These are phyloP conservation scores for Polyodon spathula DNA, from an alignment of 2,113 vertebrate genomes.

Conservation along the genomic window DNA sequence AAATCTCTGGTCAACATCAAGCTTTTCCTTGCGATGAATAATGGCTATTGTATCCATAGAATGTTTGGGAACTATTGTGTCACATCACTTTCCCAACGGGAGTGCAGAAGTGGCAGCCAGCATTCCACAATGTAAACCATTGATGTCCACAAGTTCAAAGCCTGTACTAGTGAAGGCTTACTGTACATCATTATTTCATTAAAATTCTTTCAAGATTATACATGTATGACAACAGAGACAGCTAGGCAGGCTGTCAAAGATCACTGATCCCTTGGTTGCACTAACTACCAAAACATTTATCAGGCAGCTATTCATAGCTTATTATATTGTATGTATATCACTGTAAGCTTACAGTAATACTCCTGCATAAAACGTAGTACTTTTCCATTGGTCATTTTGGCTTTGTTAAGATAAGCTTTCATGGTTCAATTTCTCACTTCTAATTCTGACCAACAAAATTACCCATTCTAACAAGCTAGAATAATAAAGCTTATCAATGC, in stretches of 20 bases:
- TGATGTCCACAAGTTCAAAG: slow-evolving; percentile 12
- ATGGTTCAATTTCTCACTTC: too few relatives aligned
- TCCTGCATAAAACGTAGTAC: too few relatives aligned
- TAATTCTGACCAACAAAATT: too few relatives aligned
- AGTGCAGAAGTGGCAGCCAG: slow-evolving; percentile 1
- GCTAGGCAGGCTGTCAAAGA: slow-evolving; percentile 9
- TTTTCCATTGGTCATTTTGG: too few relatives aligned
- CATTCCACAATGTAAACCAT: slow-evolving; percentile 16
- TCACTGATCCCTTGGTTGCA: background rate
- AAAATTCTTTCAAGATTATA: slow-evolving; percentile 20
- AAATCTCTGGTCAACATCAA: slow-evolving; percentile 4
- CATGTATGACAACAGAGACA: slow-evolving; percentile 8
- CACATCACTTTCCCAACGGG: slow-evolving; percentile 7
- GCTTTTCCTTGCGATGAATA: slow-evolving; percentile 21
- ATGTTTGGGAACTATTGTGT: slow-evolving; percentile 21
- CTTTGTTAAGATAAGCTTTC: too few relatives aligned
- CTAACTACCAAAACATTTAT: too few relatives aligned
- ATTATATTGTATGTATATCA: too few relatives aligned
- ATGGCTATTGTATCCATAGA: slow-evolving; percentile 24
- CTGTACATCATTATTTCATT: slow-evolving; percentile 21
- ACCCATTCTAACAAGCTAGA: too few relatives aligned
- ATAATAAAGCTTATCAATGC: too few relatives aligned
- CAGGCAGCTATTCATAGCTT: too few relatives aligned
- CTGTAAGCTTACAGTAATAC: too few relatives aligned
- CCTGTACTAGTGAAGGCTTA: slow-evolving; percentile 9